A percentile compares a stretch with the other conserved stretches of the same genome.
Conservation (phyloP, 2,888 invertebrate species). For the Idaea straminata region DNA sequence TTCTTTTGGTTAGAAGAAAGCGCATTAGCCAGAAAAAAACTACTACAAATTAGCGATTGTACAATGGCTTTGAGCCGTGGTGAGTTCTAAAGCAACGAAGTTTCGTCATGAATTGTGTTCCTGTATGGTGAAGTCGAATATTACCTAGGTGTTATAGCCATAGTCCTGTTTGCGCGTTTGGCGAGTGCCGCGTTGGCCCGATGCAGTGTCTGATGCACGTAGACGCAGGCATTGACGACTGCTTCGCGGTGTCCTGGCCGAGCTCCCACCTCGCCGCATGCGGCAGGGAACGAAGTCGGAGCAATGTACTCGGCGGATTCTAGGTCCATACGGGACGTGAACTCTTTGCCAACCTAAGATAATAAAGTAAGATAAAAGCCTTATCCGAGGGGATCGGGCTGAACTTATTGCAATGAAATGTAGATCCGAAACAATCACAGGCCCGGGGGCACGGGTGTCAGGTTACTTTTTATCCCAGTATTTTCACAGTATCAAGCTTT, state of each 20-base stretch:
- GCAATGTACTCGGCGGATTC: constrained; percentile 92
- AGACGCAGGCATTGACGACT: constrained; percentile 99
- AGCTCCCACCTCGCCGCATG: constrained; percentile 87
- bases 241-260: constrained; percentile 94
- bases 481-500: background rate
- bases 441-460: background rate
- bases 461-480: background rate
- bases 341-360: constrained; percentile 92
- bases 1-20: no score
- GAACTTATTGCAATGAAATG: no score
- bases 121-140: constrained; percentile 39
- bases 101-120: no score
- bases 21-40: no score
- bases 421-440: background rate
- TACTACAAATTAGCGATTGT: no score
- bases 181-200: constrained; percentile 94
- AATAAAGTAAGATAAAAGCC: background rate
- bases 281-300: constrained; percentile 94
- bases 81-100: no score
- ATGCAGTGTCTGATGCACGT: constrained; percentile 98
- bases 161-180: constrained; percentile 95
- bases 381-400: no score
- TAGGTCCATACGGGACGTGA: constrained; percentile 96
- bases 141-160: constrained; percentile 96
- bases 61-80: no score